Conservation (phyloP, 1,140 invertebrate species). For the Drosophila quadrilineata region DNA sequence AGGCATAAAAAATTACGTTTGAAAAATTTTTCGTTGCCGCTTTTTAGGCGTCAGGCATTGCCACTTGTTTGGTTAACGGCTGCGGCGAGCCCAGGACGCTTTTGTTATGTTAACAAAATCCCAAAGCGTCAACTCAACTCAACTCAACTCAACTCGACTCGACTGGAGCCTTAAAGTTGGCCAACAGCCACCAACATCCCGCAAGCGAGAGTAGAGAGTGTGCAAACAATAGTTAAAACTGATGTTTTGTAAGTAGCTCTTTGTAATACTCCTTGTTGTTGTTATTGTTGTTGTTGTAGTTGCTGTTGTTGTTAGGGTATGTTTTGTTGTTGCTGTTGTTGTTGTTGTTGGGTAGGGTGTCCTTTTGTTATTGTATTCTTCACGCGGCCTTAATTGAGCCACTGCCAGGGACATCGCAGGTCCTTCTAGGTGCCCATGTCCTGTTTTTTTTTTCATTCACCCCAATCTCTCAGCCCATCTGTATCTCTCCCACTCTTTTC, state of each 20-base stretch:
- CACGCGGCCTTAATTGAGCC: slow-evolving; percentile 65
- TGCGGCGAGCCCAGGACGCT: slow-evolving; percentile 30
- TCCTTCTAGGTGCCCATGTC: slow-evolving; percentile 1
- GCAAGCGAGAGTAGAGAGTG: slow-evolving; percentile 48
- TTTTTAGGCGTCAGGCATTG: slow-evolving; percentile 61
- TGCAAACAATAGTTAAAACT: slow-evolving; percentile 79
- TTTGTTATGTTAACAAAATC: slow-evolving; percentile 69
- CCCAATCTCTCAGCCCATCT: no score
- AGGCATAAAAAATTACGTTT: slow-evolving; percentile 75
- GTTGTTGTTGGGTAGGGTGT: slow-evolving; percentile 17
- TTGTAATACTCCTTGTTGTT: no score
- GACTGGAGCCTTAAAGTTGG: slow-evolving; percentile 60
- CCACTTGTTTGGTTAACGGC: slow-evolving; percentile 68
- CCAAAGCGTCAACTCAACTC: slow-evolving; percentile 31
- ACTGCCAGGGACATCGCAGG: slow-evolving; percentile 43
- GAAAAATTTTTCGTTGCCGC: slow-evolving; percentile 44
- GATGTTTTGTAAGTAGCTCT: slow-evolving; percentile 72
- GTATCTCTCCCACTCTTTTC: neutral
- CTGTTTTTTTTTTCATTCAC: slow-evolving; percentile 4
- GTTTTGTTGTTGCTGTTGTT: slow-evolving; percentile 22
- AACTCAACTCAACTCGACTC: no score
- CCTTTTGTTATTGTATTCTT: slow-evolving; percentile 44
- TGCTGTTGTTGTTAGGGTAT: no score
- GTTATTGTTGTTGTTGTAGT: slow-evolving; percentile 4
- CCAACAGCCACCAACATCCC: neutral